Evolutionary conservation across 2,113 vertebrate genomes (phyloP).

Genomic region (Halcyon malimbica): DNA sequence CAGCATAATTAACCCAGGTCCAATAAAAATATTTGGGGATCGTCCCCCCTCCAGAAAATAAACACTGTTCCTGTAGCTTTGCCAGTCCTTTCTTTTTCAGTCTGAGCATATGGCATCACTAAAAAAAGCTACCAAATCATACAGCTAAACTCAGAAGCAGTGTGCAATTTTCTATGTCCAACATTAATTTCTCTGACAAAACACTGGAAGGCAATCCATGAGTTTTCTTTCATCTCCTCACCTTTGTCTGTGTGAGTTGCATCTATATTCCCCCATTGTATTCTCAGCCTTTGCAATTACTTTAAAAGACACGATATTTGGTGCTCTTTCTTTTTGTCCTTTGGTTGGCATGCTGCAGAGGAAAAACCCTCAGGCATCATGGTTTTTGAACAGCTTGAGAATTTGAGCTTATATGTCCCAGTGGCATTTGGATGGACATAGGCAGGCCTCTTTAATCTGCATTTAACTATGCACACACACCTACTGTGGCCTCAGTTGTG

Average conservation of each 20-base stretch:
- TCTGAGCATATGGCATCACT: slow-evolving; percentile 1
- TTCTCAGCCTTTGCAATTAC: background rate
- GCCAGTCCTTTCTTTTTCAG: slow-evolving; percentile 9
- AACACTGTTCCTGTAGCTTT: background rate
- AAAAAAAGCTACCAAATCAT: slow-evolving; percentile 2
- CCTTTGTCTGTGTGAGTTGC: background rate
- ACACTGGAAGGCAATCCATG: background rate
- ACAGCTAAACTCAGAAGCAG: background rate
- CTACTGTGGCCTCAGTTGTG: background rate
- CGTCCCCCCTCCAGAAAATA: background rate
- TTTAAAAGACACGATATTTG: background rate
- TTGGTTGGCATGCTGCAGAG: background rate
- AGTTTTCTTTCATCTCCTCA: background rate
- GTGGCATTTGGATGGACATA: background rate
- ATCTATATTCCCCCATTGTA: background rate
- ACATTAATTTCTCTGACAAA: slow-evolving; percentile 19
- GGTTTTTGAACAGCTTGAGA: background rate
- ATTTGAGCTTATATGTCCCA: background rate
- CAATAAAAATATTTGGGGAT: background rate
- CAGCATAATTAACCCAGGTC: background rate
- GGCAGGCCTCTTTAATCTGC: background rate
- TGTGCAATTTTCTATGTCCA: background rate
- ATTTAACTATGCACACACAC: background rate
- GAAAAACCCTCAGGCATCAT: background rate
- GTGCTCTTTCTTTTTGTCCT: background rate